phyloP scores from a whole-genome alignment of 2,113 vertebrate species.

The Typhlomys cinereus region DNA sequence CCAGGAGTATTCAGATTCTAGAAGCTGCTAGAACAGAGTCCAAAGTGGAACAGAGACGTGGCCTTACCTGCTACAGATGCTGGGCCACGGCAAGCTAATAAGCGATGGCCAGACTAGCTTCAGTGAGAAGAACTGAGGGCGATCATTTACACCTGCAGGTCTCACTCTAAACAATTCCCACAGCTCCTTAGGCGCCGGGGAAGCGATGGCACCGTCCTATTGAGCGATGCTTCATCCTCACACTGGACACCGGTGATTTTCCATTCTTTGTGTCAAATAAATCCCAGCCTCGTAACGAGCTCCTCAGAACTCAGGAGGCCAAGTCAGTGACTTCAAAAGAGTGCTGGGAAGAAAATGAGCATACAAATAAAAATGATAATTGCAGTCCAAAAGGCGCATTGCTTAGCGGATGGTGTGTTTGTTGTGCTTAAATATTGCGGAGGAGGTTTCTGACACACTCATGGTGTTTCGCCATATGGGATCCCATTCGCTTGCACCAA shows the following conservation, averaged over 20 bases:
- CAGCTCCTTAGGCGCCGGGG: not conserved
- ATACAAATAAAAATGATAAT: conserved; percentile 58
- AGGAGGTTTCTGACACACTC: conserved; percentile 45
- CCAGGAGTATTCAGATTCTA: not conserved
- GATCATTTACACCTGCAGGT: not conserved
- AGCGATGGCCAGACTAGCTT: not conserved
- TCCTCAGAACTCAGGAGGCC: not conserved
- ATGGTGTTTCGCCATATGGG: conserved; percentile 63
- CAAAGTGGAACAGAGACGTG: not conserved
- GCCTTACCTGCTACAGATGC: not conserved
- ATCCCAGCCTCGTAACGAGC: not conserved
- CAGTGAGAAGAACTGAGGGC: not conserved
- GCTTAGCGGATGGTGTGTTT: conserved; percentile 62
- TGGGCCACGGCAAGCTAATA: not conserved
- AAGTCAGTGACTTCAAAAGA: not conserved
- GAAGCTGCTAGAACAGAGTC: not conserved
- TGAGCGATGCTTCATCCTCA: conserved; percentile 9
- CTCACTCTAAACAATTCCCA: conserved; percentile 14
- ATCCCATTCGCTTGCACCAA: conserved; percentile 56
- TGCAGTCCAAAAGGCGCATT: conserved; percentile 44
- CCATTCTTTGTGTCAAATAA: not conserved
- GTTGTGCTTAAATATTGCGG: conserved; percentile 51
- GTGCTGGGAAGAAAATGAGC: conserved; percentile 54
- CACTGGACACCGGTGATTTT: not conserved
- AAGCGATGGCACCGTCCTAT: not conserved